Percentiles rank a stretch among this genome's conserved stretches.
These are phyloP conservation scores for Podarcis muralis DNA, from an alignment of 2,113 vertebrate species.

Conservation along the genomic window DNA sequence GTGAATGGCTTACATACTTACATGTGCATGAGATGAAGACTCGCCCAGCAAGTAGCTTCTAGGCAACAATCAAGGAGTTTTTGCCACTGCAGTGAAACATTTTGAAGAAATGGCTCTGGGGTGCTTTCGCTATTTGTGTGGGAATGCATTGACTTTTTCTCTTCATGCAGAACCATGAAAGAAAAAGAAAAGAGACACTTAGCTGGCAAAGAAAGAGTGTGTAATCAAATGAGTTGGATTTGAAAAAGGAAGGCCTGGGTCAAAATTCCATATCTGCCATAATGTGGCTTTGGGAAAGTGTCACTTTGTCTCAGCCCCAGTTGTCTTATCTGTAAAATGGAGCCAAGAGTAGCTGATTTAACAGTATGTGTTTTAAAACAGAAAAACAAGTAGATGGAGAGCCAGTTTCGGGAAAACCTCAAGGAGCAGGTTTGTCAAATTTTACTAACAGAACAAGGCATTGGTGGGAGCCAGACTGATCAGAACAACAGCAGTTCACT, in stretches of 20 bases:
- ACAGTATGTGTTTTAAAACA: not conserved
- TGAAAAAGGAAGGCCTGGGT: not conserved
- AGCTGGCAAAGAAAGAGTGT: not conserved
- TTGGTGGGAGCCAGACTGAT: too few species aligned
- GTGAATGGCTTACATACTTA: conserved; percentile 68
- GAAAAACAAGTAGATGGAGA: not conserved
- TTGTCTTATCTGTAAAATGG: not conserved
- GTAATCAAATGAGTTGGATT: not conserved
- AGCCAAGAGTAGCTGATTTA: too few species aligned
- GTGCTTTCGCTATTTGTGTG: conserved; percentile 29
- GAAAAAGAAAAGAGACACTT: not conserved
- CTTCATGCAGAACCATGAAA: conserved; percentile 30
- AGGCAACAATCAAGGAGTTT: conserved; percentile 86
- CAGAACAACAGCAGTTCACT: too few species aligned
- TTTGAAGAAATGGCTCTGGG: conserved; percentile 80
- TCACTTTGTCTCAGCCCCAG: not conserved
- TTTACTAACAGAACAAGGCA: too few species aligned
- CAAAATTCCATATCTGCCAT: not conserved
- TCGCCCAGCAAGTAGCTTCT: conserved; percentile 86
- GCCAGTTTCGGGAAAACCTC: too few species aligned
- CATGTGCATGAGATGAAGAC: conserved; percentile 85
- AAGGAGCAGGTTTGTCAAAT: too few species aligned
- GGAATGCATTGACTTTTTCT: conserved; percentile 65
- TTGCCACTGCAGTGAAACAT: conserved; percentile 84
- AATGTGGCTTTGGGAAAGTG: not conserved